phyloP scores from a whole-genome alignment of 2,113 vertebrate genomes.

The Camelus dromedarius region DNA sequence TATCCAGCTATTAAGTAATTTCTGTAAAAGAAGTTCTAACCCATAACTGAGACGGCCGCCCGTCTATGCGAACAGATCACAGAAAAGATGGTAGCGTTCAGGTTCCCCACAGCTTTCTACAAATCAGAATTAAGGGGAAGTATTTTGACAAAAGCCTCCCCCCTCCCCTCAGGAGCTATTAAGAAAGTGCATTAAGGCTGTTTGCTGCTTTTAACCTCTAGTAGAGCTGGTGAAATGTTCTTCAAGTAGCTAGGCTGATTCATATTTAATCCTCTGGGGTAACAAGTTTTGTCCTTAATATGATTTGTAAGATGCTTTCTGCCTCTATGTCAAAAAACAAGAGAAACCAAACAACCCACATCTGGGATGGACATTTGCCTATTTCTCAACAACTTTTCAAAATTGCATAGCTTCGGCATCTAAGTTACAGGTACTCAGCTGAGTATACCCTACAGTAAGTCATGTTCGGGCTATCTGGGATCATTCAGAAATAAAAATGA shows the following conservation, averaged over 20 bases:
- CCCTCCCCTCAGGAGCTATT: not conserved
- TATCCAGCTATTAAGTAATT: not conserved
- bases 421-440: not conserved
- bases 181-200: not conserved
- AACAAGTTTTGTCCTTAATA: not conserved
- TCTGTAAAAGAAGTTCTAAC: not conserved
- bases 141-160: not conserved
- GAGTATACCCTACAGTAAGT: not conserved
- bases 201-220: not conserved
- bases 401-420: not conserved
- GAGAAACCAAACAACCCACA: not conserved
- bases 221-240: not conserved
- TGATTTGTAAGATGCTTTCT: not conserved
- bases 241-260: not conserved
- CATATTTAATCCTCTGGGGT: not conserved
- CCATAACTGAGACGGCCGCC: not conserved
- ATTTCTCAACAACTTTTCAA: not conserved
- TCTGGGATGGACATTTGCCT: not conserved
- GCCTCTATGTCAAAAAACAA: not conserved
- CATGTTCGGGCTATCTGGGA: not conserved
- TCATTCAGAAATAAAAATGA: not conserved
- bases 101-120: not conserved
- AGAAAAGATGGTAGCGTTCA: not conserved
- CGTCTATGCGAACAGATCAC: not conserved
- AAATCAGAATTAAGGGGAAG: conserved; percentile 11